phyloP scores from a whole-genome alignment of 2,797 vertebrate species.

The Coregonus ussuriensis region DNA sequence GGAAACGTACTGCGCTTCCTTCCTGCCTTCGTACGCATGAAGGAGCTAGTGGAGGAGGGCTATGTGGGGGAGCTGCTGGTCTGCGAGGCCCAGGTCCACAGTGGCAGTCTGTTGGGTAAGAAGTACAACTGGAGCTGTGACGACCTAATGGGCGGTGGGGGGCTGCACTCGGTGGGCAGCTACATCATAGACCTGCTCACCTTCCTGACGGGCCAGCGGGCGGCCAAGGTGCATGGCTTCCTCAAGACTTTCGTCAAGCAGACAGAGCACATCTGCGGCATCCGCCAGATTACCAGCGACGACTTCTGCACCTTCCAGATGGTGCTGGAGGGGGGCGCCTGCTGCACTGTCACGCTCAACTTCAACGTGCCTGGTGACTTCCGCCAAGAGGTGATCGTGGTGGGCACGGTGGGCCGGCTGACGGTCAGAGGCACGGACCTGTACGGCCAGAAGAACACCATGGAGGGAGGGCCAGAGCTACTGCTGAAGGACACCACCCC shows the following conservation, averaged over 20 bases:
- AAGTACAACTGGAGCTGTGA: slow-evolving; percentile 99
- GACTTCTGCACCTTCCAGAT: slow-evolving; percentile 99
- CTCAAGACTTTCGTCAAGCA: slow-evolving; percentile 98
- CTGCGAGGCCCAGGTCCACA: slow-evolving; percentile 96
- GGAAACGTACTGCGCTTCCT: slow-evolving; percentile 96
- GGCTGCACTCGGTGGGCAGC: slow-evolving; percentile 95
- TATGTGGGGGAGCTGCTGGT: slow-evolving; percentile 93
- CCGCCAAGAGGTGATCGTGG: slow-evolving; percentile 91
- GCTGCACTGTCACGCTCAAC: slow-evolving; percentile 96
- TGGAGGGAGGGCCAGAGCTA: slow-evolving; percentile 78
- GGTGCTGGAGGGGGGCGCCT: slow-evolving; percentile 92
- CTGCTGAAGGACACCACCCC: slow-evolving; percentile 89
- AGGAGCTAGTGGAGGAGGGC: slow-evolving; percentile 93
- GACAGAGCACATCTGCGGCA: slow-evolving; percentile 94
- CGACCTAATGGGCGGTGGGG: slow-evolving; percentile 96
- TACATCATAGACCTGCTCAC: slow-evolving; percentile 98
- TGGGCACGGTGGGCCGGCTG: slow-evolving; percentile 88
- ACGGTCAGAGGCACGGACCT: slow-evolving; percentile 88
- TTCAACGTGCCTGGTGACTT: slow-evolving; percentile 97
- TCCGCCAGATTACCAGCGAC: slow-evolving; percentile 98
- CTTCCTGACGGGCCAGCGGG: slow-evolving; percentile 92
- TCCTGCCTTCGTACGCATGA: slow-evolving; percentile 95
- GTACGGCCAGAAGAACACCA: slow-evolving; percentile 90
- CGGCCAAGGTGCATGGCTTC: slow-evolving; percentile 91
- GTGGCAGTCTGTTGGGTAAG: slow-evolving; percentile 94